Conservation (phyloP, 2,888 invertebrate genomes). For the Sicus ferrugineus region DNA sequence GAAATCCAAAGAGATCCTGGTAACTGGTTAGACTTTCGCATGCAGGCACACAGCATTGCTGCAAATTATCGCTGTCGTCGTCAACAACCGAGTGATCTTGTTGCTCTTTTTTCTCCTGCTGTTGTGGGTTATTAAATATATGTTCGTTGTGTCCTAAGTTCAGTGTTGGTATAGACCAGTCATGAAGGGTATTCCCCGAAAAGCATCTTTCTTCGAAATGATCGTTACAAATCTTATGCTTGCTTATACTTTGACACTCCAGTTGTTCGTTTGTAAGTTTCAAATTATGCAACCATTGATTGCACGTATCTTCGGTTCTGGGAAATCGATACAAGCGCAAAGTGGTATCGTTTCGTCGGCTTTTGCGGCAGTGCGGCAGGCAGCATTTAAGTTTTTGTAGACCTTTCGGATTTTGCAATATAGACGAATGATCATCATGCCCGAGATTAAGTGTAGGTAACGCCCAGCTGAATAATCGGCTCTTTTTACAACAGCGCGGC, state of each 20-base stretch:
- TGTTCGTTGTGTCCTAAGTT: slow-evolving; percentile 50
- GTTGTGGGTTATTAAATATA: slow-evolving; percentile 47
- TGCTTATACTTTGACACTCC: slow-evolving; percentile 18
- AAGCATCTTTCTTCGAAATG: slow-evolving; percentile 42
- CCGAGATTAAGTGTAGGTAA: slow-evolving; percentile 42
- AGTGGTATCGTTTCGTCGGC: slow-evolving; percentile 34
- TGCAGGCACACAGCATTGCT: slow-evolving; percentile 12
- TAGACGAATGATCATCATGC: slow-evolving; percentile 32
- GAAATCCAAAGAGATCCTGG: slow-evolving; percentile 17
- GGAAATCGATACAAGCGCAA: slow-evolving; percentile 50
- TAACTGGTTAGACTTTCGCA: background rate
- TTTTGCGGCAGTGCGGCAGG: slow-evolving; percentile 48
- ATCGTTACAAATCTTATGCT: slow-evolving; percentile 37
- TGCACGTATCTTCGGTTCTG: slow-evolving; percentile 37
- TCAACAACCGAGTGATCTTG: background rate
- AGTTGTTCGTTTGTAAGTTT: slow-evolving; percentile 9
- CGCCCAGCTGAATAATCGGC: slow-evolving; percentile 34
- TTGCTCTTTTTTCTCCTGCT: slow-evolving; percentile 3
- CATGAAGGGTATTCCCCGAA: slow-evolving; percentile 39
- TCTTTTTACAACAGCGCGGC: slow-evolving; percentile 31
- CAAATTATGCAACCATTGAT: slow-evolving; percentile 43
- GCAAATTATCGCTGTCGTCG: background rate
- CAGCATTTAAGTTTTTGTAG: slow-evolving; percentile 27
- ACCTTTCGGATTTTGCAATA: slow-evolving; percentile 5
- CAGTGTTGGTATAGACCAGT: slow-evolving; percentile 53